A percentile compares a stretch with the other conserved stretches of the same genome.
phyloP scores from a whole-genome alignment of 2,888 invertebrate species.

The Galerucella calmariensis region DNA sequence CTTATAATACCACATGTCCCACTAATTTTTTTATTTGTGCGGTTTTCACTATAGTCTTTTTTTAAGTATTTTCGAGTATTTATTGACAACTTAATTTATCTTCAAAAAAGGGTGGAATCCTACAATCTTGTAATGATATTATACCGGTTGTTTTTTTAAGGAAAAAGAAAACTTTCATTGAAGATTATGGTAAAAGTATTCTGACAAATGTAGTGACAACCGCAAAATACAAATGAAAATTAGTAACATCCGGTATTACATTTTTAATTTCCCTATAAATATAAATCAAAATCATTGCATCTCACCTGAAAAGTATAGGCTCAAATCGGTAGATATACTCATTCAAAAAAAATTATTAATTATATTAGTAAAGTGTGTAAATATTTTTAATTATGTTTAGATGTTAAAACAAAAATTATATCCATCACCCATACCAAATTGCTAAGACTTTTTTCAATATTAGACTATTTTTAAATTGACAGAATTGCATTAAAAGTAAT shows the following conservation, averaged over 20 bases:
- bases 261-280: background rate
- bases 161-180: too few relatives aligned
- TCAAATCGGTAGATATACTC: conserved; percentile 37
- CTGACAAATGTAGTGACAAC: too few relatives aligned
- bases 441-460: background rate
- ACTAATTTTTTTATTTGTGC: too few relatives aligned
- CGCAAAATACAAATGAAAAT: background rate
- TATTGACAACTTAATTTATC: too few relatives aligned
- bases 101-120: too few relatives aligned
- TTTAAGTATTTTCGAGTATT: too few relatives aligned
- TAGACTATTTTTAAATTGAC: background rate
- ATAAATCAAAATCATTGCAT: conserved; percentile 10
- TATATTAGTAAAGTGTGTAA: conserved; percentile 19
- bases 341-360: background rate
- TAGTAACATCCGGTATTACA: background rate
- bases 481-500: background rate
- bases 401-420: conserved; percentile 6
- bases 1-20: background rate
- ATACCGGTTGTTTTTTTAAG: too few relatives aligned
- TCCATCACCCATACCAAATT: background rate
- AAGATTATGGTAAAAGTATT: too few relatives aligned
- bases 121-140: too few relatives aligned
- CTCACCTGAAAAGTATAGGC: conserved; percentile 43
- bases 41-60: too few relatives aligned
- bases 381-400: conserved; percentile 21